Evolutionary conservation across 1,140 invertebrate genomes (phyloP).

Genomic region (Rhyzopertha dominica): DNA sequence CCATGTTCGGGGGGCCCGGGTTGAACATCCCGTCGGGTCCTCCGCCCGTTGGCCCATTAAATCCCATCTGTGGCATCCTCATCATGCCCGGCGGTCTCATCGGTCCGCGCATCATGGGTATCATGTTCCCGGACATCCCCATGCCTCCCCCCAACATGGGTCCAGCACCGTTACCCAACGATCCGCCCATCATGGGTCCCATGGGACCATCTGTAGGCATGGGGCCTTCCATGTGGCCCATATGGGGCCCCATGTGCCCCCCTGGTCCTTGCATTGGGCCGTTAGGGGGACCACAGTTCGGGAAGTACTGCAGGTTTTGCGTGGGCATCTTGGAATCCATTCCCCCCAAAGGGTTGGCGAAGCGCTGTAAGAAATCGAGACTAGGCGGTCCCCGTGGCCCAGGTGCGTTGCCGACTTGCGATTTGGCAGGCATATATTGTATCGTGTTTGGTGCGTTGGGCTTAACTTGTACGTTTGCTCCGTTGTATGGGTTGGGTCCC

Average conservation of each 20-base stretch:
- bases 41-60: conserved; percentile 46
- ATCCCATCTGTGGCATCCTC: conserved; percentile 56
- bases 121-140: conserved; percentile 43
- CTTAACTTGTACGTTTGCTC: conserved; percentile 88
- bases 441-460: conserved; percentile 96
- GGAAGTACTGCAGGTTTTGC: conserved; percentile 73
- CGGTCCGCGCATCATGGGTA: conserved; percentile 45
- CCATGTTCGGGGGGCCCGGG: conserved; percentile 32
- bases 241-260: conserved; percentile 44
- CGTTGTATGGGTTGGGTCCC: conserved; percentile 67
- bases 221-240: conserved; percentile 47
- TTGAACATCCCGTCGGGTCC: conserved; percentile 47
- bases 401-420: conserved; percentile 62
- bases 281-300: conserved; percentile 49
- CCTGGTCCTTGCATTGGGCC: conserved; percentile 47
- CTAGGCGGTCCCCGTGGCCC: conserved; percentile 76
- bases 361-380: conserved; percentile 86
- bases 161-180: conserved; percentile 32
- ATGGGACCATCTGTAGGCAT: conserved; percentile 47
- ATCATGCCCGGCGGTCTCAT: conserved; percentile 49
- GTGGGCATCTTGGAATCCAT: conserved; percentile 68
- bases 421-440: conserved; percentile 91
- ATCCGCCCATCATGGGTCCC: conserved; percentile 51
- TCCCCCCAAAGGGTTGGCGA: conserved; percentile 69
- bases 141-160: conserved; percentile 46